These are phyloP conservation scores for Pogonocichla stellata DNA, from an alignment of 2,113 vertebrate genomes.

Conservation along the genomic window DNA sequence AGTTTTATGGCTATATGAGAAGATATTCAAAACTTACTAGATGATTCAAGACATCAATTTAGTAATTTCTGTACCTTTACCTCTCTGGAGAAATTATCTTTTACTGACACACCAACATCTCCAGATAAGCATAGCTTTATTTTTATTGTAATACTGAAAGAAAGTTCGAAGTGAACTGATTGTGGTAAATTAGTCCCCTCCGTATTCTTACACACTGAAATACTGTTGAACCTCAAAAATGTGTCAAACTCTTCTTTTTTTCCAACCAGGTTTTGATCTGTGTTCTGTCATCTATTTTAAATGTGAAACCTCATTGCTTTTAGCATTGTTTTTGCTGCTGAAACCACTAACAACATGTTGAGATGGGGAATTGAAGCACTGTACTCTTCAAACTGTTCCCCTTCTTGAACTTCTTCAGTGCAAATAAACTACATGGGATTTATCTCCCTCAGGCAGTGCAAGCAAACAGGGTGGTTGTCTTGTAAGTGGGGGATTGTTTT, in stretches of 20 bases:
- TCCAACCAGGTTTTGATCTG: neutral
- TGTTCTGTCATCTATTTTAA: neutral
- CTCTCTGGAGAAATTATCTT: neutral
- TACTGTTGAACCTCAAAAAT: neutral
- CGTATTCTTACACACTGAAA: neutral
- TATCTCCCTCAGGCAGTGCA: neutral
- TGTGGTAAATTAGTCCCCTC: neutral
- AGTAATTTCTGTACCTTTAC: neutral
- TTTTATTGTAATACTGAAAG: neutral
- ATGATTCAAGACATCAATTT: neutral
- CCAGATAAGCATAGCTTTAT: neutral
- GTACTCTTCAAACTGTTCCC: neutral
- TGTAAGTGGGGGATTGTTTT: neutral
- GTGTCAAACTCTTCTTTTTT: neutral
- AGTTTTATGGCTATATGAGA: neutral
- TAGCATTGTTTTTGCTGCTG: neutral
- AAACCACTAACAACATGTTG: neutral
- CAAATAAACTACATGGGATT: neutral
- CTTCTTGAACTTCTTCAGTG: neutral
- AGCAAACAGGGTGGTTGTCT: neutral
- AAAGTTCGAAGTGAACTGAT: neutral
- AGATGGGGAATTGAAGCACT: neutral
- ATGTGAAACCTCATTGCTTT: neutral
- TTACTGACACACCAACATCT: neutral
- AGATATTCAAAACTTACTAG: neutral